phyloP scores from a whole-genome alignment of 2,888 invertebrate genomes.

The Boloria selene region DNA sequence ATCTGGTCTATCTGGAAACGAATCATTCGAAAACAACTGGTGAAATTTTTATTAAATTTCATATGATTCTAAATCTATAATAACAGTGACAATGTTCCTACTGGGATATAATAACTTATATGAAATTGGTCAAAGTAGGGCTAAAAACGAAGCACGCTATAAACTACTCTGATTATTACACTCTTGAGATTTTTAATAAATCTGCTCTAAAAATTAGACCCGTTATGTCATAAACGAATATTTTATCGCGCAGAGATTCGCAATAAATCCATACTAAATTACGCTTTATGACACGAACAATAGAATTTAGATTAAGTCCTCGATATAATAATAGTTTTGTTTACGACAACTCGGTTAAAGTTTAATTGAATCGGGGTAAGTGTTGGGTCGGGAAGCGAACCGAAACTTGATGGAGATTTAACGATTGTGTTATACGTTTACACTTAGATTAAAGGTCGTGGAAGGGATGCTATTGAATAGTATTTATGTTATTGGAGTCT shows the following conservation, averaged over 20 bases:
- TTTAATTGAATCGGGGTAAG: constrained; percentile 75
- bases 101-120: no score
- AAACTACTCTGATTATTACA: background rate
- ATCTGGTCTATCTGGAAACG: no score
- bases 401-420: constrained; percentile 64
- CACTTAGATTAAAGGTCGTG: background rate
- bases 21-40: no score
- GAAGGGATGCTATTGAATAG: background rate
- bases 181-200: background rate
- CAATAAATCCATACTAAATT: constrained; percentile 35
- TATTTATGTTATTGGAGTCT: no score
- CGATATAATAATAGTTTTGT: constrained; percentile 52
- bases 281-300: constrained; percentile 33
- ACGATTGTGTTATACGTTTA: constrained; percentile 47
- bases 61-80: no score
- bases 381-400: constrained; percentile 48
- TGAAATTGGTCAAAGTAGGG: no score
- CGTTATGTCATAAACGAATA: background rate
- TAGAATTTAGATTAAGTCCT: constrained; percentile 53
- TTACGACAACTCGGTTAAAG: constrained; percentile 77
- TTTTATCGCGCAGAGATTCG: constrained; percentile 45
- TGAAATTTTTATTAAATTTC: no score
- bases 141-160: background rate
- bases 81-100: no score
- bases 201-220: background rate